Percentiles rank a stretch among this genome's conserved stretches.
Conservation (phyloP, 1,140 invertebrate genomes). For the Xylocopa sonorina region DNA sequence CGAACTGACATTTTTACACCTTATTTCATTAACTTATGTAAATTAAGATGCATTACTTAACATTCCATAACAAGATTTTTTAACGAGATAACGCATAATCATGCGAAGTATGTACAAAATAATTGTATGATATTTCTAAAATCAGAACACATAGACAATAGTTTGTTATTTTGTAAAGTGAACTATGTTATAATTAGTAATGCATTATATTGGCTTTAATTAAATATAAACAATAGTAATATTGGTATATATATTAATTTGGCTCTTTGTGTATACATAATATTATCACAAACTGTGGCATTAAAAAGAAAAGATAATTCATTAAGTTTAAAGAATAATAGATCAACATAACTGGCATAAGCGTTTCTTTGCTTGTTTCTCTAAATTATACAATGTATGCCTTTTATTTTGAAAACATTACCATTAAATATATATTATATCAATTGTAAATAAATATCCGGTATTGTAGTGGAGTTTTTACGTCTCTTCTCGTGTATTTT, state of each 20-base stretch:
- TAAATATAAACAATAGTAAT: slow-evolving; percentile 37
- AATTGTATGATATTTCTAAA: slow-evolving; percentile 7
- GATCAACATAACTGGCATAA: slow-evolving; percentile 24
- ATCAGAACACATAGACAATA: slow-evolving; percentile 29
- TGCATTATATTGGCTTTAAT: slow-evolving; percentile 36
- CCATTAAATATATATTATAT: neutral
- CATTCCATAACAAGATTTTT: slow-evolving; percentile 23
- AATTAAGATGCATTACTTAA: slow-evolving; percentile 7
- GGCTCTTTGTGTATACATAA: slow-evolving; percentile 25
- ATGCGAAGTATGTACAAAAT: slow-evolving; percentile 25
- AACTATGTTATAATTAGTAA: slow-evolving; percentile 34
- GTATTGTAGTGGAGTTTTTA: slow-evolving; percentile 25
- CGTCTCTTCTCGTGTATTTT: slow-evolving; percentile 13
- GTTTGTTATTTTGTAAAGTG: slow-evolving; percentile 34
- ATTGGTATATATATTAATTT: slow-evolving; percentile 42
- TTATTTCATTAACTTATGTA: slow-evolving; percentile 14
- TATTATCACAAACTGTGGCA: slow-evolving; percentile 50
- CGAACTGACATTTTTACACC: slow-evolving; percentile 18
- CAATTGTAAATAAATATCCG: slow-evolving; percentile 29
- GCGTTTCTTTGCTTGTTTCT: slow-evolving; percentile 12
- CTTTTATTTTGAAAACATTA: slow-evolving; percentile 20
- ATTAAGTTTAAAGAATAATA: slow-evolving; percentile 19
- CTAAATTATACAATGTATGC: slow-evolving; percentile 18
- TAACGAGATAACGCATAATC: slow-evolving; percentile 4
- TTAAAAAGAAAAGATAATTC: slow-evolving; percentile 33